Evolutionary conservation across 2,797 vertebrate species (phyloP).

Genomic region (Platalea minor): DNA sequence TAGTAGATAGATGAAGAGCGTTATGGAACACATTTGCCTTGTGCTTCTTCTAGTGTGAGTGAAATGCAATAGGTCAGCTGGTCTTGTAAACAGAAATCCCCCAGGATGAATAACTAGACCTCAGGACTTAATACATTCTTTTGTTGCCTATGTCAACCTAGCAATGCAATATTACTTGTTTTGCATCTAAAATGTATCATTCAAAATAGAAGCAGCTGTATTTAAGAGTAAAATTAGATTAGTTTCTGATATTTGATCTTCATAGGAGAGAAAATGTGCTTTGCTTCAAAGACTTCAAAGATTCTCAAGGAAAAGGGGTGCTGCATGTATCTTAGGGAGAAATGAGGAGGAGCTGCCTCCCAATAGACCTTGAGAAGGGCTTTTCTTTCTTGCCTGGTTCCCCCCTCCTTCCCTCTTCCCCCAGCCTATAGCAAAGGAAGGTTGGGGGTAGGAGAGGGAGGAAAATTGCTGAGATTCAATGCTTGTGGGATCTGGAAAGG

Average conservation of each 20-base stretch:
- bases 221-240: not conserved
- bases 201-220: not conserved
- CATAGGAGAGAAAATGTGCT: not conserved
- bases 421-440: not conserved
- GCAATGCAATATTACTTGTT: not conserved
- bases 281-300: not conserved
- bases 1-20: not conserved
- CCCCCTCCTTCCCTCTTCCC: not conserved
- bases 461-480: not conserved
- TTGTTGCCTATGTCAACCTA: not conserved
- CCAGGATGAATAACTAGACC: not conserved
- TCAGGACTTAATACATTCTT: not conserved
- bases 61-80: not conserved
- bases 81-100: not conserved
- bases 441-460: not conserved
- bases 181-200: not conserved
- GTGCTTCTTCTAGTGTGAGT: not conserved
- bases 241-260: not conserved
- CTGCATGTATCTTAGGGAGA: not conserved
- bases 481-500: not conserved
- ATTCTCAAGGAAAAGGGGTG: not conserved
- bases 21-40: not conserved
- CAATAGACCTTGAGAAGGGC: not conserved
- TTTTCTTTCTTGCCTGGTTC: not conserved
- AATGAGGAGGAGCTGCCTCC: not conserved